These are phyloP conservation scores for Mystacides longicornis DNA, from an alignment of 2,888 invertebrate species.

Conservation along the genomic window DNA sequence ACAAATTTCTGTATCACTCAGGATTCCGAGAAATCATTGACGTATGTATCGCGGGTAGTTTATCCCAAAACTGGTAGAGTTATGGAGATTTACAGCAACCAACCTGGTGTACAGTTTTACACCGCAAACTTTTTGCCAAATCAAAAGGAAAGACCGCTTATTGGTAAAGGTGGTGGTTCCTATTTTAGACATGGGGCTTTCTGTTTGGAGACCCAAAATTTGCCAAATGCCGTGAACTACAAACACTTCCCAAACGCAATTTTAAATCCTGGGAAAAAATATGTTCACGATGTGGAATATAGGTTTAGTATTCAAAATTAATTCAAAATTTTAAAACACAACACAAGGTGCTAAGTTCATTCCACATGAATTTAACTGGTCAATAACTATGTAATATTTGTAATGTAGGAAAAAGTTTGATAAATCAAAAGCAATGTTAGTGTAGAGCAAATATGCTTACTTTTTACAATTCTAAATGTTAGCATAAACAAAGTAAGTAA, in stretches of 20 bases:
- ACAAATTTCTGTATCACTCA: slow-evolving; percentile 69
- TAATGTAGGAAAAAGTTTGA: no score
- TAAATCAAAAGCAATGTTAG: no score
- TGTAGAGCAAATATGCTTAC: no score
- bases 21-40: slow-evolving; percentile 32
- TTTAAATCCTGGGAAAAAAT: slow-evolving; percentile 63
- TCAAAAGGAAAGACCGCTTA: slow-evolving; percentile 30
- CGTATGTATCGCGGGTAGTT: slow-evolving; percentile 51
- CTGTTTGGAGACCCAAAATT: slow-evolving; percentile 88
- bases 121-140: slow-evolving; percentile 68
- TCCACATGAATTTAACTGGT: no score
- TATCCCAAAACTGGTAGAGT: slow-evolving; percentile 66
- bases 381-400: no score
- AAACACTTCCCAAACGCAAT: slow-evolving; percentile 63
- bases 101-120: slow-evolving; percentile 89
- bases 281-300: slow-evolving; percentile 64
- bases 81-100: slow-evolving; percentile 75
- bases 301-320: slow-evolving; percentile 54
- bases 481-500: no score
- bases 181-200: slow-evolving; percentile 76
- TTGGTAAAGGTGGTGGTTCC: slow-evolving; percentile 61
- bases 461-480: no score
- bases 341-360: neutral
- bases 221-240: slow-evolving; percentile 76
- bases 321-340: neutral